Conservation (phyloP, 1,140 invertebrate species). For the Calephelis virginiensis region DNA sequence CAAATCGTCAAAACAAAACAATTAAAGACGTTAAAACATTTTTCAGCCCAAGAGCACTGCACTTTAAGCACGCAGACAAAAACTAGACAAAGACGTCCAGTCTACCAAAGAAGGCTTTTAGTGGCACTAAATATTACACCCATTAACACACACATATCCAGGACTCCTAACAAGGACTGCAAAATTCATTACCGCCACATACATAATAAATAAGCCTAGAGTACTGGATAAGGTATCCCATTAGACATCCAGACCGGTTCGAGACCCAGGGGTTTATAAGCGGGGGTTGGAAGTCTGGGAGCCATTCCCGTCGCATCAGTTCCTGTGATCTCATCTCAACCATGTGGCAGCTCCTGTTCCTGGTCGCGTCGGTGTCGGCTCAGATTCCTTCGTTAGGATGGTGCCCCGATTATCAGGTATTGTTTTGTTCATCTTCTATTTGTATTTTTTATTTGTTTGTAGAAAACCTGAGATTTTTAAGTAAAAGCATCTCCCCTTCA, state of each 20-base stretch:
- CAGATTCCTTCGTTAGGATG: slow-evolving; percentile 75
- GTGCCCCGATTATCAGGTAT: slow-evolving; percentile 75
- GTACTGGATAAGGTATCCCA: slow-evolving; percentile 60
- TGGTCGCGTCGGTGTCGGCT: slow-evolving; percentile 60
- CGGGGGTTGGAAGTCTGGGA: slow-evolving; percentile 37
- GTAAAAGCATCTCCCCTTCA: too few species aligned
- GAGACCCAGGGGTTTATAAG: slow-evolving; percentile 67
- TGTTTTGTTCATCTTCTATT: slow-evolving; percentile 21
- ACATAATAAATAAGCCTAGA: slow-evolving; percentile 55
- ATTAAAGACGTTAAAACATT: background rate
- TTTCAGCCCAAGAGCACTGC: background rate
- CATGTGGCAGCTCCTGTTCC: slow-evolving; percentile 63
- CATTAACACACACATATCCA: slow-evolving; percentile 47
- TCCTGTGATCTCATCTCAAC: slow-evolving; percentile 38
- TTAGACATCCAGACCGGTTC: slow-evolving; percentile 47
- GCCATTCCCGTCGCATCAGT: slow-evolving; percentile 55
- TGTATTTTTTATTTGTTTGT: slow-evolving; percentile 20
- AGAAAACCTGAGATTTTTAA: background rate
- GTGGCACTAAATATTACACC: slow-evolving; percentile 16
- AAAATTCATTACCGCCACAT: slow-evolving; percentile 51
- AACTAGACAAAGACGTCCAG: slow-evolving; percentile 31
- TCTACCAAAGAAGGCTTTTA: slow-evolving; percentile 19
- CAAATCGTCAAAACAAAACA: background rate
- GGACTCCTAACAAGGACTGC: slow-evolving; percentile 57
- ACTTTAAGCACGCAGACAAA: slow-evolving; percentile 32